These are phyloP conservation scores for Calidris pygmaea DNA, from an alignment of 2,113 vertebrate species.

Conservation along the genomic window DNA sequence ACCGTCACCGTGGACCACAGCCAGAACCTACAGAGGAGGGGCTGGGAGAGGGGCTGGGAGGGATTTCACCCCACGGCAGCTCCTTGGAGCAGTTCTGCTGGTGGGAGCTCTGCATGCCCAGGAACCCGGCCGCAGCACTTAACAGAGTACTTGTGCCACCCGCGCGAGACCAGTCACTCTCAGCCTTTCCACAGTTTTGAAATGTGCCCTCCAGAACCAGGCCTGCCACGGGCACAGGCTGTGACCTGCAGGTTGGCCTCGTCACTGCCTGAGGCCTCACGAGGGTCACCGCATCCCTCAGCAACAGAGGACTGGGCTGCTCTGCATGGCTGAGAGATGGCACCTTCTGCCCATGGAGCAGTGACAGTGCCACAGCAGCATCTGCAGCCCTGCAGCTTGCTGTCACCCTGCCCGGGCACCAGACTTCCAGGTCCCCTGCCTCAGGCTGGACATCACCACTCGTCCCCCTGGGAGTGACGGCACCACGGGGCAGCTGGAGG, in stretches of 20 bases:
- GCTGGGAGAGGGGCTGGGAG: background rate
- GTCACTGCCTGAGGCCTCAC: background rate
- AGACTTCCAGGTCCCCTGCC: background rate
- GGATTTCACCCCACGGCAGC: background rate
- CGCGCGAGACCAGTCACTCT: background rate
- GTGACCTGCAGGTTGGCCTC: background rate
- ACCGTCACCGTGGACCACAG: background rate
- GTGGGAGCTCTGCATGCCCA: background rate
- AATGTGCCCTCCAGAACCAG: background rate
- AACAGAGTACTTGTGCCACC: background rate
- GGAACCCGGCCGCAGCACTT: rapidly evolving
- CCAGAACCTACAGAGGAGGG: background rate
- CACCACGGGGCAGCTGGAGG: background rate
- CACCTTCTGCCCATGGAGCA: background rate
- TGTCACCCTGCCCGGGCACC: background rate
- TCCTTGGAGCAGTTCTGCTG: background rate
- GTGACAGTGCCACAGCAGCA: rapidly evolving
- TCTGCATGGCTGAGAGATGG: background rate
- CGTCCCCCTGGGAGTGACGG: rapidly evolving
- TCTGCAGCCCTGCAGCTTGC: background rate
- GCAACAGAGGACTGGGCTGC: rapidly evolving
- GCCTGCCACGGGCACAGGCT: background rate
- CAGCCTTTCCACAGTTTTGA: background rate
- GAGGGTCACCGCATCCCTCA: background rate
- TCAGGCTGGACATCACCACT: rapidly evolving